These are phyloP conservation scores for Lacanobia wlatinum DNA, from an alignment of 2,888 invertebrate species.

Conservation along the genomic window DNA sequence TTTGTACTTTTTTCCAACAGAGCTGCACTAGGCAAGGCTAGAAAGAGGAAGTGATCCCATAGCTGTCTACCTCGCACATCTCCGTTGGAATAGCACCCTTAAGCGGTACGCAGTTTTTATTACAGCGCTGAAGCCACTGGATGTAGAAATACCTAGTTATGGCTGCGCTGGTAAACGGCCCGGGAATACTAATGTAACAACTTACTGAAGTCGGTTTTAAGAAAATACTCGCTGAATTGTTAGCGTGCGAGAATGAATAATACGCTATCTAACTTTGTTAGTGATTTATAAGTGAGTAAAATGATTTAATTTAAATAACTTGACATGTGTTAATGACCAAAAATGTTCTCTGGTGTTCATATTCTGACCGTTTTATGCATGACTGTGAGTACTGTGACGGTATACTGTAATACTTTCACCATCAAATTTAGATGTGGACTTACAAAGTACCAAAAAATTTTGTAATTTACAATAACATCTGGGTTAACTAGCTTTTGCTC, in stretches of 20 bases:
- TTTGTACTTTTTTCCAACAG: no score
- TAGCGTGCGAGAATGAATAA: conserved; percentile 34
- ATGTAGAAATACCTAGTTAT: conserved; percentile 58
- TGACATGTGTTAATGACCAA: no score
- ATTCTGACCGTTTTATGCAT: no score
- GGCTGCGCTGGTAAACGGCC: conserved; percentile 36
- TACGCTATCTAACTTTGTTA: conserved; percentile 13
- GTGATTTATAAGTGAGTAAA: background rate
- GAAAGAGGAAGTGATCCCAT: background rate
- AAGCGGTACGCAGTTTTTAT: conserved; percentile 57
- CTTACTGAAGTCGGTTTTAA: conserved; percentile 44
- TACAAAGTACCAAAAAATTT: no score
- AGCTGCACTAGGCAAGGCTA: background rate
- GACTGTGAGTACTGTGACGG: no score
- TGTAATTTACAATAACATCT: no score
- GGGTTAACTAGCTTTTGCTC: no score
- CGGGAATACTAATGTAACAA: conserved; percentile 60
- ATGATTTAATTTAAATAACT: background rate
- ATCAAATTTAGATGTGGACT: no score
- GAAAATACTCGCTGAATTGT: conserved; percentile 42
- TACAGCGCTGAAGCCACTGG: conserved; percentile 46
- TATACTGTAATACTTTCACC: no score
- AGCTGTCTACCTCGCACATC: background rate
- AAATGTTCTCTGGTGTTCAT: no score
- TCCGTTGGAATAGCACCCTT: background rate